Percentiles rank a stretch among this genome's conserved stretches.
phyloP scores from a whole-genome alignment of 2,113 vertebrate species.

The Brachypodius melanocephalos region DNA sequence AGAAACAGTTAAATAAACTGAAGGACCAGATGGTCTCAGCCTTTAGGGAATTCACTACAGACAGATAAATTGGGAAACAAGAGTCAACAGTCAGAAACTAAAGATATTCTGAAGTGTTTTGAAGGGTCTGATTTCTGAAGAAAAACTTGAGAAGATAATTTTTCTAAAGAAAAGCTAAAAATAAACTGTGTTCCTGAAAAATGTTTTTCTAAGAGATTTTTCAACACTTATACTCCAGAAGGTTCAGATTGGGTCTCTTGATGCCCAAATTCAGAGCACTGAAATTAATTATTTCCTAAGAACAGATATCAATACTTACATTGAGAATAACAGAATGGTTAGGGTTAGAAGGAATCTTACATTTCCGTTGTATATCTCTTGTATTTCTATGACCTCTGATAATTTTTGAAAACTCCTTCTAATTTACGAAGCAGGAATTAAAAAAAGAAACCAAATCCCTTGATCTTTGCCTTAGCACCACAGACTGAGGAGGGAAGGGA shows the following conservation, averaged over 20 bases:
- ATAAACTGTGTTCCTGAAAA: not conserved
- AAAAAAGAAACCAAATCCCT: not conserved
- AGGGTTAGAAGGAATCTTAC: not conserved
- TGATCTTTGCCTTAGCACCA: not conserved
- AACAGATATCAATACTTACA: not conserved
- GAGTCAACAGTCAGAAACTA: conserved; percentile 35
- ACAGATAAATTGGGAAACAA: conserved; percentile 34
- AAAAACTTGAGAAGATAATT: not conserved
- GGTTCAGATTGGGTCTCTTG: not conserved
- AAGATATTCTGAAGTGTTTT: conserved; percentile 45
- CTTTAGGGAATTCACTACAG: conserved; percentile 49
- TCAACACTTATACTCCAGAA: not conserved
- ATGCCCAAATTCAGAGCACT: not conserved
- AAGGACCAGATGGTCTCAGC: conserved; percentile 60
- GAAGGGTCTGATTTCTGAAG: not conserved
- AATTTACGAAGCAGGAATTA: not conserved
- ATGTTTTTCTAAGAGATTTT: not conserved
- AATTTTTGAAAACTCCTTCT: not conserved
- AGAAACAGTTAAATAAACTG: conserved; percentile 57
- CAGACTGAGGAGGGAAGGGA: not conserved
- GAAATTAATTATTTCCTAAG: not conserved
- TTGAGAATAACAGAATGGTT: not conserved
- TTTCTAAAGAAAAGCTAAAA: not conserved
- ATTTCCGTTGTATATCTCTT: not conserved
- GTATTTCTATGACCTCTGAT: not conserved